A percentile compares a stretch with the other conserved stretches of the same genome.
phyloP scores from a whole-genome alignment of 2,797 vertebrate genomes.

The Iguana delicatissima region DNA sequence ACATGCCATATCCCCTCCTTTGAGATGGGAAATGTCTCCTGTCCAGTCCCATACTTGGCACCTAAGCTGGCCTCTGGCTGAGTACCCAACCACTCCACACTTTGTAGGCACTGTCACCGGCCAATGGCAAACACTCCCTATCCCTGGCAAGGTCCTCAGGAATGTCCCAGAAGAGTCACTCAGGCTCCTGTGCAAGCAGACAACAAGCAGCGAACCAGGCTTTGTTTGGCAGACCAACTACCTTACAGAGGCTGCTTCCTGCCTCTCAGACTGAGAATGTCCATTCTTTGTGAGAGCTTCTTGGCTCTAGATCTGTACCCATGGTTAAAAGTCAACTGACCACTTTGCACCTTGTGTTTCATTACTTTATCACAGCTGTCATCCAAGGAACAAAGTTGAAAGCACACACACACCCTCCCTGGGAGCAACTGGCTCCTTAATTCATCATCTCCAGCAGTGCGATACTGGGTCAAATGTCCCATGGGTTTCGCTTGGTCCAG shows the following conservation, averaged over 20 bases:
- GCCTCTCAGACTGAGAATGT: neutral
- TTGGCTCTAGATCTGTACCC: neutral
- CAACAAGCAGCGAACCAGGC: neutral
- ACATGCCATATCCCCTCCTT: neutral
- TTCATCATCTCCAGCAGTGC: neutral
- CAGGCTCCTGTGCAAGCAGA: neutral
- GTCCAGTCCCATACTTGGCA: neutral
- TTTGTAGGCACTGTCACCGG: neutral
- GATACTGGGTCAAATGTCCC: neutral
- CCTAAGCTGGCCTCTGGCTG: neutral
- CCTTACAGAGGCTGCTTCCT: neutral
- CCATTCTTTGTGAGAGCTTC: neutral
- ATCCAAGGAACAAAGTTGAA: neutral
- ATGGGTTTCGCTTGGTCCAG: neutral
- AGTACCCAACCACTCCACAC: slow-evolving; percentile 8
- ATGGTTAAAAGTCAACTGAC: neutral
- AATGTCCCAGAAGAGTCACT: neutral
- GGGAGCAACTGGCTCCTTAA: neutral
- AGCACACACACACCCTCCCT: neutral
- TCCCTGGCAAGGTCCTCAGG: neutral
- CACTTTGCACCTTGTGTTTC: neutral
- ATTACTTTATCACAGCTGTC: neutral
- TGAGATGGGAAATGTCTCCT: slow-evolving; percentile 18
- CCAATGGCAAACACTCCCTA: neutral
- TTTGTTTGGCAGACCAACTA: neutral